Base-by-base conservation (phyloP, 92 coral and sea anemone species). In the Epizoanthus ramosus region DNA sequence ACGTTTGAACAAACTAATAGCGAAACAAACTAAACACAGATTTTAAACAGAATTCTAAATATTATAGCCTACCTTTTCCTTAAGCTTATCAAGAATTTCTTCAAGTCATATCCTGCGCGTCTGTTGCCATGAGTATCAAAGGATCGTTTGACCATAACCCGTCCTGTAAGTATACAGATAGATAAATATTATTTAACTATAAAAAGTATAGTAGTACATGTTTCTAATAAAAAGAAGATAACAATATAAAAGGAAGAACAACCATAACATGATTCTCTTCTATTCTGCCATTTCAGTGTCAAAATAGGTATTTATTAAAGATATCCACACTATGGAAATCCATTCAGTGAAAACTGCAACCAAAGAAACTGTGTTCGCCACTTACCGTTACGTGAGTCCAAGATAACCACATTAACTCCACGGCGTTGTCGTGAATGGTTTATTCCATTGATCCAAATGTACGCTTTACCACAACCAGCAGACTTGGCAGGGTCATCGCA, bases 401-500 rank as follows among this genome's bases (percentile, higher is more conserved):
- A 8, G 73, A 86, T 56, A 14, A 86, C 89, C 35, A 73, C 59
- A 21, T 86, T 86, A 2, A 79, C 82, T 21, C 89, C 89, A 5
- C 89, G 67, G 33, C 73, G 39, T 56, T 86, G 82, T 61, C 63
- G 60, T 3, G 89, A 67, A 18, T 52, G 67, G 24, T 86, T 79
- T n/a, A 50, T 22, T 16, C 89, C 89, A 70, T 86, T 79, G 17
- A 86, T 24, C 33, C 21, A 69, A 16, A 86, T 86, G 66, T 69
- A 86, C 4, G 85, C 89, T 6, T 25, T 63, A 69, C 89, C 89
- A 25, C 89, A 86, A 15, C 80, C 63, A 2, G 28, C 8, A 4
- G 82, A 68, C 39, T 69, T 81, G 21, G 85, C 89, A 22, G 58
- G 82, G 31, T 86, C 85, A 33, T 86, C 68, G 68, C 89, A 79